These are phyloP conservation scores for Drosophila kanapiae DNA, from an alignment of 1,140 invertebrate genomes.

Conservation along the genomic window DNA sequence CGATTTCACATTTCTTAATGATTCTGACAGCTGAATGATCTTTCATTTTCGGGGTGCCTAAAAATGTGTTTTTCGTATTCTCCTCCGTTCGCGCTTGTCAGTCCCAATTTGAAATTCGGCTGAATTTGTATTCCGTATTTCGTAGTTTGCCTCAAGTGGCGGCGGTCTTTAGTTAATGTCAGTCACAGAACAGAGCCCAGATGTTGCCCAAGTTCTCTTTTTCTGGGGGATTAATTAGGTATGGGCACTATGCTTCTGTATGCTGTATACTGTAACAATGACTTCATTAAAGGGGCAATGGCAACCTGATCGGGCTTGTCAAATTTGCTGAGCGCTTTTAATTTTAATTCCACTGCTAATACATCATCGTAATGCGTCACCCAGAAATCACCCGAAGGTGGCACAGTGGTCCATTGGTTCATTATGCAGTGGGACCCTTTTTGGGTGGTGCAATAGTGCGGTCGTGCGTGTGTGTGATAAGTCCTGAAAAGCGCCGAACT, in stretches of 20 bases:
- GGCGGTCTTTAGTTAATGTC: conserved; percentile 76
- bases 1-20: conserved; percentile 81
- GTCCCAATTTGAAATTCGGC: conserved; percentile 43
- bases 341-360: conserved; percentile 76
- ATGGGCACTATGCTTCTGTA: conserved; percentile 5
- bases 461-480: conserved; percentile 79
- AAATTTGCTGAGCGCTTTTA: conserved; percentile 63
- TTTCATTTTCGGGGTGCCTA: conserved; percentile 63
- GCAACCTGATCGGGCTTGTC: conserved; percentile 55
- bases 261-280: conserved; percentile 48
- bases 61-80: conserved; percentile 50
- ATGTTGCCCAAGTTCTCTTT: conserved; percentile 46
- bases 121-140: conserved; percentile 58
- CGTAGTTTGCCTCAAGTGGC: conserved; percentile 50
- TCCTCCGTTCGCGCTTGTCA: conserved; percentile 48
- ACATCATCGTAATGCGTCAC: conserved; percentile 79
- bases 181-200: conserved; percentile 60
- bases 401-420: conserved; percentile 4
- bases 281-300: conserved; percentile 59
- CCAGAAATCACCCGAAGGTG: conserved; percentile 48
- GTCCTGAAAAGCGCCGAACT: conserved; percentile 68
- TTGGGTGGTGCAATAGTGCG: conserved; percentile 39
- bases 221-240: conserved; percentile 63
- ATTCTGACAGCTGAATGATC: conserved; percentile 83
- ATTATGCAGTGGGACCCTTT: conserved; percentile 2